Evolutionary conservation across 2,113 vertebrate genomes (phyloP).

Genomic region (Psilopogon haemacephalus): DNA sequence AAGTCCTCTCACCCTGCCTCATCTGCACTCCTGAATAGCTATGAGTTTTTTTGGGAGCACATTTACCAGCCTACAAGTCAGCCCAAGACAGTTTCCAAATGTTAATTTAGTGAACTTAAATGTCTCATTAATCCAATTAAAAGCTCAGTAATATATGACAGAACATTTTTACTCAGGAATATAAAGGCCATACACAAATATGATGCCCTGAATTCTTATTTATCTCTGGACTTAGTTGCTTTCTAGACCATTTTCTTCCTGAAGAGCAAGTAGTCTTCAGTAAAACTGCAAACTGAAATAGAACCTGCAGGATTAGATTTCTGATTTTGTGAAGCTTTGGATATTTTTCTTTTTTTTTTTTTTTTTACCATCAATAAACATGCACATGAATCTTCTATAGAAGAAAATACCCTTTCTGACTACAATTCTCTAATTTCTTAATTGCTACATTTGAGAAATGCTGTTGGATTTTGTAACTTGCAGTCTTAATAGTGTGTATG

Average conservation of each 20-base stretch:
- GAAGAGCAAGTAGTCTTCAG: not conserved
- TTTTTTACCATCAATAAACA: not conserved
- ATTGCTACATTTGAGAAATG: not conserved
- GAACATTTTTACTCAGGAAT: not conserved
- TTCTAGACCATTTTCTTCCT: not conserved
- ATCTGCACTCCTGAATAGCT: not conserved
- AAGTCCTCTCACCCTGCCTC: not conserved
- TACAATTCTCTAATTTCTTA: not conserved
- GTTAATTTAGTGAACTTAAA: not conserved
- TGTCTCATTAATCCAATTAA: not conserved
- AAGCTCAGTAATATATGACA: not conserved
- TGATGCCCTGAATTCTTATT: not conserved
- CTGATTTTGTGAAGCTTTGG: not conserved
- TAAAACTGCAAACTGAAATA: conserved; percentile 11
- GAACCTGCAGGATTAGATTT: not conserved
- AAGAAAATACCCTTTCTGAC: not conserved
- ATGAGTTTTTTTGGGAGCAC: not conserved
- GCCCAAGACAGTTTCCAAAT: not conserved
- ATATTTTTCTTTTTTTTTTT: not conserved
- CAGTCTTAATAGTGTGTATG: not conserved
- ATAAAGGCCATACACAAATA: not conserved
- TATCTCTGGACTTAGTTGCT: not conserved
- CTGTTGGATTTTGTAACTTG: not conserved
- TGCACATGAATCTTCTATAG: not conserved
- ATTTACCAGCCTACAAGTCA: not conserved